These are phyloP conservation scores for Neogale vison DNA, from an alignment of 2,113 vertebrate species.

Conservation along the genomic window DNA sequence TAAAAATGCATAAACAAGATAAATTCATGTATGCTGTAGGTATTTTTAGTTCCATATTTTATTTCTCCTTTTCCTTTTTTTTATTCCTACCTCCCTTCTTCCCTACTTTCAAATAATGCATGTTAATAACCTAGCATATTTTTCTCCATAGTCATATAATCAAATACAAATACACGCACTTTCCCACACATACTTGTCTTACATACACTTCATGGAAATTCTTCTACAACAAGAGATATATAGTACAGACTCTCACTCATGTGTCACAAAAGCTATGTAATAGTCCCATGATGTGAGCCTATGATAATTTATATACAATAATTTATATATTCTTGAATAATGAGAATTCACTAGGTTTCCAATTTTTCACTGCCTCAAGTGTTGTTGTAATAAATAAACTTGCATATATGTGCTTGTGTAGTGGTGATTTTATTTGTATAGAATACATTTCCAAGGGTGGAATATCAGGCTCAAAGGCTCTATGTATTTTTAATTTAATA, in stretches of 20 bases:
- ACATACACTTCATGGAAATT: background rate
- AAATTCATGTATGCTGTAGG: background rate
- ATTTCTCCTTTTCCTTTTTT: background rate
- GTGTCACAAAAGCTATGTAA: background rate
- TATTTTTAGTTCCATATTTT: background rate
- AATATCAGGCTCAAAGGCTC: background rate
- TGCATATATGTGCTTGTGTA: background rate
- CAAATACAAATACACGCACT: background rate
- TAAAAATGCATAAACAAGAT: background rate
- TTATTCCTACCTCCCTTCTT: background rate
- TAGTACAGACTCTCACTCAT: background rate
- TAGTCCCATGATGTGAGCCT: background rate
- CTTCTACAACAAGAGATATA: background rate
- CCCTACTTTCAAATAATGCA: background rate
- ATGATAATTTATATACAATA: background rate
- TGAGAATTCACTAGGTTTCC: background rate
- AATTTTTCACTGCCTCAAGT: background rate
- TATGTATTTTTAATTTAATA: slow-evolving; percentile 29
- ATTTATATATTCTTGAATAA: background rate
- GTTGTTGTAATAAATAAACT: background rate
- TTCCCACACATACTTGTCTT: background rate
- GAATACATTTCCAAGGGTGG: background rate
- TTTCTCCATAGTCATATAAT: background rate
- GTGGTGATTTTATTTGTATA: background rate
- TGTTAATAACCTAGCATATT: background rate